A percentile compares a stretch with the other conserved stretches of the same genome.
Evolutionary conservation across 2,797 vertebrate genomes (phyloP).

Genomic region (Eutrigla gurnardus): DNA sequence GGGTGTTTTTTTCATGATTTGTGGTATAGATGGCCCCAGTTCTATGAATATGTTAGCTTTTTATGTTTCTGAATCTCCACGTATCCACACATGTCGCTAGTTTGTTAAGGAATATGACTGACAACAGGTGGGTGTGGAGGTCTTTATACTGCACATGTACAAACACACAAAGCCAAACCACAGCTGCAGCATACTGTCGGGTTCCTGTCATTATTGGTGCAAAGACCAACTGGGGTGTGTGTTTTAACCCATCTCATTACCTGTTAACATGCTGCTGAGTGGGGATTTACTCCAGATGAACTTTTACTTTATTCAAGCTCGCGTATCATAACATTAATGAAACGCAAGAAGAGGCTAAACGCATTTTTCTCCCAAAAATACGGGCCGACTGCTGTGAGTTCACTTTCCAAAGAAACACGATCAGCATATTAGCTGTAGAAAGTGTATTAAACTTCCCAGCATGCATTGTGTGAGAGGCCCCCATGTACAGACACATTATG

Average conservation of each 20-base stretch:
- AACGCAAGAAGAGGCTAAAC: not conserved
- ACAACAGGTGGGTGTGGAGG: slow-evolving; percentile 21
- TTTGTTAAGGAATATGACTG: not conserved
- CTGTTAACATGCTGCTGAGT: slow-evolving; percentile 11
- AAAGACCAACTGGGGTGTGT: slow-evolving; percentile 25
- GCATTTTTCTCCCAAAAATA: too few relatives aligned
- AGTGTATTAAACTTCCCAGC: not conserved
- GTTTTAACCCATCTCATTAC: slow-evolving; percentile 43
- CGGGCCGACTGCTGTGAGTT: not conserved
- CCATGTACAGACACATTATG: not conserved
- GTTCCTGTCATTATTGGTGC: slow-evolving; percentile 38
- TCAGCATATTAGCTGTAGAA: not conserved
- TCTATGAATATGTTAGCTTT: not conserved
- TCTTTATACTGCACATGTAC: slow-evolving; percentile 27
- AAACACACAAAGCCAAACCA: not conserved
- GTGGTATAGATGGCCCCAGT: not conserved
- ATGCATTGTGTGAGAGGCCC: not conserved
- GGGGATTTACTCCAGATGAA: slow-evolving; percentile 20
- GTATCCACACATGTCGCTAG: not conserved
- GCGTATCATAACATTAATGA: slow-evolving; percentile 11
- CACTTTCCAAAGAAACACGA: not conserved
- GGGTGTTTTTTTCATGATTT: not conserved
- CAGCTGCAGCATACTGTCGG: slow-evolving; percentile 15
- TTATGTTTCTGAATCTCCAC: not conserved
- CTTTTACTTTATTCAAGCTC: slow-evolving; percentile 1